Evolutionary conservation across 1,140 invertebrate species (phyloP), one percentile per base, ranked within the genome.

Genomic region (Lepidurus arcticus): DNA sequence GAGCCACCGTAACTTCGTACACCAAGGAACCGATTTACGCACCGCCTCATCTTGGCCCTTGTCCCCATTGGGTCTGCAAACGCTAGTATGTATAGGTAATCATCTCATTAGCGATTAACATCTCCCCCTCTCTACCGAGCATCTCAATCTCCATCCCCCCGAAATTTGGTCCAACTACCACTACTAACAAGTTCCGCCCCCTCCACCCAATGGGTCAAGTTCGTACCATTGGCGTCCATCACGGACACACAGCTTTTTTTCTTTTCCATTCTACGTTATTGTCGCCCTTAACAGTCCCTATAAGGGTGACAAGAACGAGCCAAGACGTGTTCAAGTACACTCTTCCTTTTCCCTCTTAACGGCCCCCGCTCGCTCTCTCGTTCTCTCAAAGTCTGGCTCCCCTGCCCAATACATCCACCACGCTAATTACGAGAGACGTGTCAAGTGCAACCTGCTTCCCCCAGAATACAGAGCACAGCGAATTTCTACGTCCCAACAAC

Each of bases 21-120:
- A 34, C 34, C 34, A 34, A 34, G 34, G 34, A 34, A 34, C 26
- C 26, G 1, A 26, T 1, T 26, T 26, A 26, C 1, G 26, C 26
- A 11, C 47, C 13, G 13, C 47, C 53, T 21, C 16, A 21, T 21
- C 53, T 21, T 9, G 13, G 6, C 13, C n/a, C n/a, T 65, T 7
- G 16, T 65, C 53, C 53, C 21, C 21, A 65, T 13, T 13, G 53
- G n/a, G 16, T n/a, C 21, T 21, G 2, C 53, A 65, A 13, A 21
- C 53, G 16, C 53, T 65, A 13, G 1, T 9, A 13, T 65, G 53
- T 65, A 65, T 65, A n/a, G 53, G 53, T 65, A 65, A 65, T 65
- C 53, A 65, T n/a, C 53, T 65, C 53, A 65, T 65, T 65, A 65
- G 53, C 53, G 53, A 65, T 65, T 65, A 65, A 65, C 53, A 65